These are phyloP conservation scores for Morone saxatilis DNA, from an alignment of 2,113 vertebrate genomes.

Conservation along the genomic window DNA sequence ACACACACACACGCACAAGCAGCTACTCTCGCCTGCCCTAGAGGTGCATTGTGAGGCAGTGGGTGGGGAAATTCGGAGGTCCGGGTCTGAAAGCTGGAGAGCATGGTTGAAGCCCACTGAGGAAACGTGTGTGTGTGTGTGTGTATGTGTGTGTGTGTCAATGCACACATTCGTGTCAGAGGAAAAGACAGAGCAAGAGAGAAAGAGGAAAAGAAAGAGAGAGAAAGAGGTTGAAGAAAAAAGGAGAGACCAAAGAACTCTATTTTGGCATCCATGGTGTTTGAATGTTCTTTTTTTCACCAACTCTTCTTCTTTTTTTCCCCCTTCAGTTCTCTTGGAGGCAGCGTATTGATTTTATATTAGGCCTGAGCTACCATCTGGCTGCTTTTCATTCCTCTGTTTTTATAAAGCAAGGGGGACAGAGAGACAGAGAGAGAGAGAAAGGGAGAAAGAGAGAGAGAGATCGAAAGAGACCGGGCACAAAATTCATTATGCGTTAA, in stretches of 20 bases:
- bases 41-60: conserved; percentile 43
- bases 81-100: conserved; percentile 49
- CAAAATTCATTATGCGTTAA: conserved; percentile 78
- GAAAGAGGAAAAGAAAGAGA: conserved; percentile 28
- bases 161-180: conserved; percentile 38
- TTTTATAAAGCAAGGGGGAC: conserved; percentile 74
- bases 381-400: conserved; percentile 81
- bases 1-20: conserved; percentile 31
- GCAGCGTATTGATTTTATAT: conserved; percentile 84
- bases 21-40: conserved; percentile 16
- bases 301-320: conserved; percentile 45
- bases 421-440: conserved; percentile 53
- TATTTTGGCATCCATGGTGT: conserved; percentile 71
- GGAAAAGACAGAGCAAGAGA: conserved; percentile 1
- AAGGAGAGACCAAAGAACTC: conserved; percentile 65
- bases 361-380: conserved; percentile 79
- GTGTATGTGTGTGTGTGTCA: conserved; percentile 8
- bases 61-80: conserved; percentile 46
- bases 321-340: conserved; percentile 71
- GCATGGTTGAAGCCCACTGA: conserved; percentile 41
- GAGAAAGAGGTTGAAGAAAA: conserved; percentile 30
- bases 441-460: conserved; percentile 8
- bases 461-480: conserved; percentile 61
- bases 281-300: conserved; percentile 65
- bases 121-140: conserved; percentile 11